Percentiles rank a stretch among this genome's conserved stretches.
These are phyloP conservation scores for rat (Rattus norvegicus) DNA, from an alignment of 2,113 vertebrate species.

Conservation along the genomic window GRCr8 NC_086019.1:140044001-140044500, in stretches of 20 bases:
- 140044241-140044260: not conserved
- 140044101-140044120: constrained; percentile 82
- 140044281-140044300: not conserved
- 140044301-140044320: not conserved
- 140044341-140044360: too few species aligned
- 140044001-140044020: not conserved
- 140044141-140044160: constrained; percentile 70
- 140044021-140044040: not conserved
- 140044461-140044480: not conserved
- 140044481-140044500: not conserved
- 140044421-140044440: not conserved
- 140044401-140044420: not conserved
- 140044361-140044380: not conserved
- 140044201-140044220: constrained; percentile 62
- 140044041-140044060: constrained; percentile 48
- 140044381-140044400: not conserved
- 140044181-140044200: constrained; percentile 64
- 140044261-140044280: not conserved
- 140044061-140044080: constrained; percentile 70
- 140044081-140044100: constrained; percentile 73
- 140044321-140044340: not conserved
- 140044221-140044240: constrained; percentile 59
- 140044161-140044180: constrained; percentile 85
- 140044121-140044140: constrained; percentile 66
- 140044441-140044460: not conserved